Percentiles rank a stretch among this genome's conserved stretches.
Evolutionary conservation across 1,140 invertebrate species (phyloP).

Genomic region (Prorops nasuta): DNA sequence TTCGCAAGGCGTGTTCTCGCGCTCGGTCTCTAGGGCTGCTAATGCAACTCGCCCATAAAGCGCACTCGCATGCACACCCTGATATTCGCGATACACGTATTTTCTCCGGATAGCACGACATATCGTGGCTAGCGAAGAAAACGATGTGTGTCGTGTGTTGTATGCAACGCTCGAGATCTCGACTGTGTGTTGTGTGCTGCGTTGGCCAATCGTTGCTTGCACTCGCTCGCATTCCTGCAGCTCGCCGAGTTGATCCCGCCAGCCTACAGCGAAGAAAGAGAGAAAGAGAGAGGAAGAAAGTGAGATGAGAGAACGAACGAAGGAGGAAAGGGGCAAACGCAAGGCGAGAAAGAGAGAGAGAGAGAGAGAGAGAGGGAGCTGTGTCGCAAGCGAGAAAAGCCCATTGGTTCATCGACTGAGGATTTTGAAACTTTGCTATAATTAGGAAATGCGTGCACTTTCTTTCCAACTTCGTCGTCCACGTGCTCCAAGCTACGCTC

Average conservation of each 20-base stretch:
- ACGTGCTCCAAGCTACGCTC: too few relatives aligned
- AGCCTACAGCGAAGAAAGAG: too few relatives aligned
- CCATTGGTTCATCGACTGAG: conserved; percentile 53
- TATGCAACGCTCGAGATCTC: too few relatives aligned
- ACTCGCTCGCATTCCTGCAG: conserved; percentile 50
- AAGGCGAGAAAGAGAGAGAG: conserved; percentile 17
- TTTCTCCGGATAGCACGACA: too few relatives aligned
- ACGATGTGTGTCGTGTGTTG: too few relatives aligned
- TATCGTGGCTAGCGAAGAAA: too few relatives aligned
- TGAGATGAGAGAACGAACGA: conserved; percentile 11
- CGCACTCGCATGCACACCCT: too few relatives aligned
- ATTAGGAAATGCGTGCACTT: conserved; percentile 48
- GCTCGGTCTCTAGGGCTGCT: too few relatives aligned
- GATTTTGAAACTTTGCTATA: conserved; percentile 50
- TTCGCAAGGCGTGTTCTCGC: conserved; percentile 37
- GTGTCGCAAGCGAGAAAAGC: conserved; percentile 50
- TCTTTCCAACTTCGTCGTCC: too few relatives aligned
- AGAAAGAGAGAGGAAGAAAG: conserved; percentile 27
- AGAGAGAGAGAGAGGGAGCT: conserved; percentile 19
- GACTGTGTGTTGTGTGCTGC: conserved; percentile 24
- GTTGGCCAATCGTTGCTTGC: conserved; percentile 47
- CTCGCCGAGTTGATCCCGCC: conserved; percentile 28
- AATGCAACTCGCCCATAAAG: too few relatives aligned
- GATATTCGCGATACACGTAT: too few relatives aligned
- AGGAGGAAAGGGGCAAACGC: too few relatives aligned